Evolutionary conservation across 1,140 invertebrate species (phyloP).

Genomic region (Bicyclus anynana): DNA sequence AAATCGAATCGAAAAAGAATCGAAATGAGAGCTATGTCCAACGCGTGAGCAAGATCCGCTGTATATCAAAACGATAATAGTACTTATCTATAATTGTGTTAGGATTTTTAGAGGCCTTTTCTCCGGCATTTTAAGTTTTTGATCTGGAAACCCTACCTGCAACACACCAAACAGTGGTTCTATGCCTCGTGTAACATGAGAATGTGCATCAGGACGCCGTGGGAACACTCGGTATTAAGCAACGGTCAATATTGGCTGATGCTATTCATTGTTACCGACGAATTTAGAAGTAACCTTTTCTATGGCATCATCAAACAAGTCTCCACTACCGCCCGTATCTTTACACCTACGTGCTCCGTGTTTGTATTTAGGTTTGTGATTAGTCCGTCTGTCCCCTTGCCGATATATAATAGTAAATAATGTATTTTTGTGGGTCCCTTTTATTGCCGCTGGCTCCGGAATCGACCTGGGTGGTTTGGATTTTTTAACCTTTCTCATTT

Average conservation of each 20-base stretch:
- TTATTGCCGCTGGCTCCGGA: conserved; percentile 55
- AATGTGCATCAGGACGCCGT: conserved; percentile 60
- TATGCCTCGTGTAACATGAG: conserved; percentile 41
- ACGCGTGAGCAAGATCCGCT: too few relatives aligned
- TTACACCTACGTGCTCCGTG: conserved; percentile 58
- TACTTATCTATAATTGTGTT: too few relatives aligned
- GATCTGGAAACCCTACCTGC: too few relatives aligned
- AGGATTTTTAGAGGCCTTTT: too few relatives aligned
- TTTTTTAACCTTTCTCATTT: conserved; percentile 32
- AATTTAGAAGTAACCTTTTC: conserved; percentile 50
- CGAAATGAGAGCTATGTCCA: too few relatives aligned
- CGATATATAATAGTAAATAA: conserved; percentile 75
- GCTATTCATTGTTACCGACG: conserved; percentile 50
- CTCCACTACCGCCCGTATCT: conserved; percentile 41
- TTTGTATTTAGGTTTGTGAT: conserved; percentile 67
- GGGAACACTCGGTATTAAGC: conserved; percentile 53
- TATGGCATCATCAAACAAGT: conserved; percentile 51
- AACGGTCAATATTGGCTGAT: conserved; percentile 61
- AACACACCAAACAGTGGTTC: conserved; percentile 28
- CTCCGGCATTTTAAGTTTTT: too few relatives aligned
- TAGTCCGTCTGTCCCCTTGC: conserved; percentile 64
- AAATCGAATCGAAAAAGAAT: too few relatives aligned
- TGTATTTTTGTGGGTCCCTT: conserved; percentile 72
- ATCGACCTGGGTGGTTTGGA: conserved; percentile 65
- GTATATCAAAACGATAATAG: too few relatives aligned